Conservation (phyloP, 2,113 vertebrate genomes). For the Sporophila hypoxantha region DNA sequence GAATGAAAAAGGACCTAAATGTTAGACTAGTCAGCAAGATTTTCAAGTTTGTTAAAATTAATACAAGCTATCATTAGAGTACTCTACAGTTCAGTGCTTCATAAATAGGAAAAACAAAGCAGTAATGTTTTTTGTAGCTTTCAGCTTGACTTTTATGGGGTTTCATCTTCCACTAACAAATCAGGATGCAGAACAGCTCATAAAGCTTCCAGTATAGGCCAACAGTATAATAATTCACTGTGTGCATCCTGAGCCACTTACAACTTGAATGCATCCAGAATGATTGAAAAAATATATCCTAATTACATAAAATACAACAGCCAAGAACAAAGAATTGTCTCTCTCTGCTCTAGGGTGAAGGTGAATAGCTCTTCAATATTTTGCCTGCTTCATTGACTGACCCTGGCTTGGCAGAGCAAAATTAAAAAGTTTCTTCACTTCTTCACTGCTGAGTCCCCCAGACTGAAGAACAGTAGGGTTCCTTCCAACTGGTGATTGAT, state of each 20-base stretch:
- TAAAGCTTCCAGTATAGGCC: background rate
- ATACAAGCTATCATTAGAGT: slow-evolving; percentile 14
- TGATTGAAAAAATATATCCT: background rate
- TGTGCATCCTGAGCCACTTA: background rate
- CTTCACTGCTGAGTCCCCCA: background rate
- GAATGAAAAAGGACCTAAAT: slow-evolving; percentile 4
- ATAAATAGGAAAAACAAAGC: slow-evolving; percentile 8
- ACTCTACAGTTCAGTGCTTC: slow-evolving; percentile 26
- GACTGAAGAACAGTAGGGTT: background rate
- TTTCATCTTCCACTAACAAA: background rate
- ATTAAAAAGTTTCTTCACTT: background rate
- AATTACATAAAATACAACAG: background rate
- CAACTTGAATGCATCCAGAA: background rate
- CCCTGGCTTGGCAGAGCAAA: background rate
- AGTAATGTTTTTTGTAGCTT: background rate
- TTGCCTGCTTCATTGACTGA: background rate
- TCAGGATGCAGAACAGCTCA: background rate
- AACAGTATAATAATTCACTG: background rate
- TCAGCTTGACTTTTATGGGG: background rate
- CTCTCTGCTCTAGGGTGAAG: background rate
- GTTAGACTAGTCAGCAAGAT: slow-evolving; percentile 28
- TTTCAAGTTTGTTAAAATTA: slow-evolving; percentile 39
- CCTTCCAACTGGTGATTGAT: background rate
- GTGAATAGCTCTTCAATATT: background rate
- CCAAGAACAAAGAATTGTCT: background rate